A percentile compares a stretch with the other conserved stretches of the same genome.
These are phyloP conservation scores for Phortica magna DNA, from an alignment of 2,888 invertebrate species.

Conservation along the genomic window DNA sequence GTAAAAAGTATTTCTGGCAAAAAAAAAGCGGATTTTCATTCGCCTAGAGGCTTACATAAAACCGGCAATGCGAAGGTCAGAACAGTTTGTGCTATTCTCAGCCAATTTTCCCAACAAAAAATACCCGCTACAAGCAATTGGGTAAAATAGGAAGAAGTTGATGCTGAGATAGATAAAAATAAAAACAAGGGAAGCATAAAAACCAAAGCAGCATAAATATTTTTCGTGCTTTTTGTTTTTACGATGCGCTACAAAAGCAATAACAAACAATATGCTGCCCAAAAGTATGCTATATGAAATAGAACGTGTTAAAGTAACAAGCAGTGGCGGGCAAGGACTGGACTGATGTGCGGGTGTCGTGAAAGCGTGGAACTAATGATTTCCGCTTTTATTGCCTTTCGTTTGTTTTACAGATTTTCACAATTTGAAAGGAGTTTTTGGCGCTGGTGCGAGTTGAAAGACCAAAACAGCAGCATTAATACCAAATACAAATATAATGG, in stretches of 20 bases:
- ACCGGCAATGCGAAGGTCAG: neutral
- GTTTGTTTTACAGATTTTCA: conserved; percentile 17
- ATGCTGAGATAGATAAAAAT: conserved; percentile 2
- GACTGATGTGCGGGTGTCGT: conserved; percentile 2
- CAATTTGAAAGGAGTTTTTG: neutral
- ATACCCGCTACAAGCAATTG: neutral
- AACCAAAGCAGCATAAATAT: conserved; percentile 60
- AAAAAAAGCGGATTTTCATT: neutral
- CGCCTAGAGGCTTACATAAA: no score
- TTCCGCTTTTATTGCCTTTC: conserved; percentile 24
- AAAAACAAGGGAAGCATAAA: conserved; percentile 18
- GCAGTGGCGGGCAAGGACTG: neutral
- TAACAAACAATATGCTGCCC: conserved; percentile 27
- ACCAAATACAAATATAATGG: neutral
- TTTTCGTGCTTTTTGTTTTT: conserved; percentile 51
- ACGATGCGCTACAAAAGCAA: conserved; percentile 49
- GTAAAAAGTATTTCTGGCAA: no score
- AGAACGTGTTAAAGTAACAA: neutral
- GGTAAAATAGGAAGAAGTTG: neutral
- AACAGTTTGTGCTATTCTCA: conserved; percentile 15
- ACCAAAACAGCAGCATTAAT: neutral
- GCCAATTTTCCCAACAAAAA: neutral
- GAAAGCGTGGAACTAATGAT: conserved; percentile 22
- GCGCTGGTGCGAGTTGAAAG: neutral
- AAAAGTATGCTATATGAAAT: conserved; percentile 16